Evolutionary conservation across 2,797 vertebrate species (phyloP).

Genomic region (Monodelphis domestica): DNA sequence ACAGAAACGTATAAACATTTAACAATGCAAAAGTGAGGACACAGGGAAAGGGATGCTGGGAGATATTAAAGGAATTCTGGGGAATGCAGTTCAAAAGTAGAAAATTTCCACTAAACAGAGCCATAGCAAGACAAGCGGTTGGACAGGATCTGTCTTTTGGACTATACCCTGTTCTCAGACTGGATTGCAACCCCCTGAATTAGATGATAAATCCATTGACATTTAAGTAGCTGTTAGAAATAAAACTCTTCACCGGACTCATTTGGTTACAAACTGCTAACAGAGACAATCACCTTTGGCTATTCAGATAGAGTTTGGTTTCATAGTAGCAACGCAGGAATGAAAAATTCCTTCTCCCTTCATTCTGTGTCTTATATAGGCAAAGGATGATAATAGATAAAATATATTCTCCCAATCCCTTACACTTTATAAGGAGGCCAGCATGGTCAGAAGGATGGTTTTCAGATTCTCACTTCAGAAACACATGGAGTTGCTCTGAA

Average conservation of each 20-base stretch:
- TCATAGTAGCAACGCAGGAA: constrained; percentile 35
- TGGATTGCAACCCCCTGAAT: not conserved
- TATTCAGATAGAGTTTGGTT: constrained; percentile 10
- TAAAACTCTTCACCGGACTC: not conserved
- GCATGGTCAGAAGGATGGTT: constrained; percentile 72
- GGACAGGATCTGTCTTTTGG: not conserved
- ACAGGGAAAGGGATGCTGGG: too few relatives aligned
- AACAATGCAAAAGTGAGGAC: too few relatives aligned
- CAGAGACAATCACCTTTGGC: not conserved
- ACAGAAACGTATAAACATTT: too few relatives aligned
- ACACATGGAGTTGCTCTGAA: constrained; percentile 67
- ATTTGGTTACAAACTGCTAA: not conserved
- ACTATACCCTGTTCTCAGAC: not conserved
- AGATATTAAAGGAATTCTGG: too few relatives aligned
- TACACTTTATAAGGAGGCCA: constrained; percentile 65
- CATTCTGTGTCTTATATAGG: constrained; percentile 39
- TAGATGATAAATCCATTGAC: not conserved
- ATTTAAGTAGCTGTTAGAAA: not conserved
- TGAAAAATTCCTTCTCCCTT: constrained; percentile 24
- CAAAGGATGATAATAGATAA: constrained; percentile 61
- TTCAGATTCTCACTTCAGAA: constrained; percentile 74
- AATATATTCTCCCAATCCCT: constrained; percentile 65
- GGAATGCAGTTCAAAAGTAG: too few relatives aligned
- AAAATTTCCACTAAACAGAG: too few relatives aligned
- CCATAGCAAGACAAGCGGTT: not conserved